Base-by-base conservation (phyloP, 2,888 invertebrate genomes). In the Tetranychus piercei region DNA sequence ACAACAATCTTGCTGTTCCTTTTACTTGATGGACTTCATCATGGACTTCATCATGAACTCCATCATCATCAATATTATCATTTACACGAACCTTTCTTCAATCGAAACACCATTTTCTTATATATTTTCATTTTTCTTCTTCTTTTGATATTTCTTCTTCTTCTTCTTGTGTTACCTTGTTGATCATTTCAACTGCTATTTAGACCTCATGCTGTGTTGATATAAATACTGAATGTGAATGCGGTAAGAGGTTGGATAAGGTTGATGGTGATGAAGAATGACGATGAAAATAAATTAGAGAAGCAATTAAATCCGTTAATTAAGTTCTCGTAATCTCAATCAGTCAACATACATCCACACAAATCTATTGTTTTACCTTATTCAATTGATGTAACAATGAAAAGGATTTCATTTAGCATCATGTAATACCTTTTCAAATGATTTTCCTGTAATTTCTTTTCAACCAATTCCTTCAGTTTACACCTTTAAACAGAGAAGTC, bases 301-400 rank as follows among this genome's bases (percentile, higher is more conserved):
- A 55, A 55, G 55, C 55, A 55, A 55, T 55, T 55, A 55, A 55
- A 55, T 55, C 55, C 55, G 55, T 55, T 55, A 55, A 55, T 55
- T 55, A 55, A 55, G 55, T 55, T 55, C 11, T 15, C 9, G 9
- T 55, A 55, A 55, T 55, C 55, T 55, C 55, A 55, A 55, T 55
- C 55, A 55, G 55, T 55, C 55, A 34, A 34, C 34, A 34, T 34
- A 34, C 34, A 34, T 4, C 34, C 34, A 55, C 55, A 55, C 9
- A 9, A 55, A 55, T 55, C 55, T 55, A 55, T 55, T 55, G 55
- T 55, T 55, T 55, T 55, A 9, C 55, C 55, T 15, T 15, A 15
- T 55, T 15, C 55, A 55, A 15, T 55, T 55, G 9, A 15, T 55
- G 9, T 55, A 15, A 55, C 15, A 34, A 34, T 34, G 34, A 34